A percentile compares a stretch with the other conserved stretches of the same genome.
Conservation (phyloP, 2,888 invertebrate genomes). For the Thymelicus acteon region DNA sequence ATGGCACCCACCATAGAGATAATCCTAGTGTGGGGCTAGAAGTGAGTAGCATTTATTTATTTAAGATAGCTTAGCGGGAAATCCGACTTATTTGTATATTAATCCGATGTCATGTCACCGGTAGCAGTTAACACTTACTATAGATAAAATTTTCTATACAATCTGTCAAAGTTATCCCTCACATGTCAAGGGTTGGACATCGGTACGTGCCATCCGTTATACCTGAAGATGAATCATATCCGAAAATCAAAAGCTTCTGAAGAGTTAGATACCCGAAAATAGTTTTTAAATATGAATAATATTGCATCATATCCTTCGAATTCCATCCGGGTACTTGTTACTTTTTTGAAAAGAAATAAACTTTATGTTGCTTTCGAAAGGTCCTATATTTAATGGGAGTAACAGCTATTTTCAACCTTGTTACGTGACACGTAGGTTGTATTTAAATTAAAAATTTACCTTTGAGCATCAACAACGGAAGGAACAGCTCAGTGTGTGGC, state of each 20-base stretch:
- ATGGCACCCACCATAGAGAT: too few species aligned
- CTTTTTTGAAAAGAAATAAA: constrained; percentile 53
- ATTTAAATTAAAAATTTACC: background rate
- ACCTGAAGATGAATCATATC: constrained; percentile 67
- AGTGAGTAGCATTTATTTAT: too few species aligned
- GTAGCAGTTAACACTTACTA: constrained; percentile 26
- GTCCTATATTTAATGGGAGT: background rate
- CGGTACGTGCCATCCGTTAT: constrained; percentile 75
- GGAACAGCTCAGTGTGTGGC: constrained; percentile 82
- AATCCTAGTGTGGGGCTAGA: too few species aligned
- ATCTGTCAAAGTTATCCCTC: constrained; percentile 76
- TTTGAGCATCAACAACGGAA: constrained; percentile 62
- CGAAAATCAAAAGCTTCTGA: constrained; percentile 49
- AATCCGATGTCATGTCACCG: constrained; percentile 16
- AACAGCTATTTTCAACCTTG: constrained; percentile 6
- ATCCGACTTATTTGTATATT: constrained; percentile 24
- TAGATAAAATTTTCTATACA: constrained; percentile 70
- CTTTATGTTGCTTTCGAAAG: constrained; percentile 13
- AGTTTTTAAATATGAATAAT: constrained; percentile 47
- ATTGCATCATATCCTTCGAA: constrained; percentile 53
- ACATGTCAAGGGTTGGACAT: constrained; percentile 80
- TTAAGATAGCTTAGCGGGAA: constrained; percentile 22
- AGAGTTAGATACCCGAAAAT: constrained; percentile 47
- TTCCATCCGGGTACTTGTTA: constrained; percentile 53
- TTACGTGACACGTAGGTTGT: background rate